These are phyloP conservation scores for Rhyacophila evoluta DNA, from an alignment of 2,888 invertebrate species.

Conservation along the genomic window DNA sequence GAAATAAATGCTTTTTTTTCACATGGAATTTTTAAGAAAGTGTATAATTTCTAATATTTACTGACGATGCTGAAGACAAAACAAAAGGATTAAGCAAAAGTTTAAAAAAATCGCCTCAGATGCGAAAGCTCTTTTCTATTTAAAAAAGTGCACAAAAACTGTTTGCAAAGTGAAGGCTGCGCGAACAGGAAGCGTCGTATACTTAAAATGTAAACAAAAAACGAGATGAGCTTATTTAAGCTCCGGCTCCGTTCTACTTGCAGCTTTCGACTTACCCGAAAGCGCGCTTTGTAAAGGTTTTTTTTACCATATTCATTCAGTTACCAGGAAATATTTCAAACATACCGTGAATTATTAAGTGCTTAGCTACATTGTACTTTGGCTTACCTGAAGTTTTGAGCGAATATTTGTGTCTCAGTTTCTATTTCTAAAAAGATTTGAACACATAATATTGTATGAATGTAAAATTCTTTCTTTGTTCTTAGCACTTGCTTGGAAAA, in stretches of 20 bases:
- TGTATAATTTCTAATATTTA: background rate
- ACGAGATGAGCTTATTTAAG: slow-evolving; percentile 24
- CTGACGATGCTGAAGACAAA: background rate
- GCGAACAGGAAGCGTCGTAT: slow-evolving; percentile 16
- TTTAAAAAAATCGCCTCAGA: background rate
- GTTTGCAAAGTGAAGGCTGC: background rate
- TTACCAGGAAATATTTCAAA: slow-evolving; percentile 14
- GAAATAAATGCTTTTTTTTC: no score
- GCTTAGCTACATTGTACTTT: background rate
- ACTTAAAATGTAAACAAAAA: slow-evolving; percentile 24
- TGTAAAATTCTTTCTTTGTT: no score
- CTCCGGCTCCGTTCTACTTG: slow-evolving; percentile 9
- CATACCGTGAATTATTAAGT: slow-evolving; percentile 1
- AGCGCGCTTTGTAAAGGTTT: background rate
- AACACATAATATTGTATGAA: no score
- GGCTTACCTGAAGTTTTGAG: background rate
- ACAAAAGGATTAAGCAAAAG: background rate
- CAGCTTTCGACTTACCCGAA: slow-evolving; percentile 3
- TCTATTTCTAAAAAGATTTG: background rate
- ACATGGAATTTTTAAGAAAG: no score
- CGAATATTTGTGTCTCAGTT: background rate
- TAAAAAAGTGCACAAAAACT: background rate
- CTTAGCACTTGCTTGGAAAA: no score
- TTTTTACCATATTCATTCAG: background rate
- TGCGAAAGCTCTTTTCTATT: background rate